phyloP scores from a whole-genome alignment of 1,140 invertebrate species.

The Ericerus pela region DNA sequence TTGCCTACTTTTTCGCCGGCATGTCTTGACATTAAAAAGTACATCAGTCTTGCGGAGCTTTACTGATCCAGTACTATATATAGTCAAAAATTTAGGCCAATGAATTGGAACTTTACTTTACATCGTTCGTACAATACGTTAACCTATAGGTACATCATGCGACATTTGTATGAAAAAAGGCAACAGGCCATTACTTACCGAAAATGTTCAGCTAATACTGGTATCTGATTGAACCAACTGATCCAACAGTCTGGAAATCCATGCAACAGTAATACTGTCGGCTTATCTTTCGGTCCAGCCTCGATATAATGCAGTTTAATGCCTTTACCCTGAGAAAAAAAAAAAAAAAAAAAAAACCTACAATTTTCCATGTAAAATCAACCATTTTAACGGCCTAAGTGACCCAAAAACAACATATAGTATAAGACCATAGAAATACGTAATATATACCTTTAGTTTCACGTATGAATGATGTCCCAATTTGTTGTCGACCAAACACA shows the following conservation, averaged over 20 bases:
- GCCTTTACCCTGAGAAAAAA: slow-evolving; percentile 35
- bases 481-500: slow-evolving; percentile 39
- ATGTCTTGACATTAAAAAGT: no score
- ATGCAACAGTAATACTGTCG: slow-evolving; percentile 50
- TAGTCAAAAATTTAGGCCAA: no score
- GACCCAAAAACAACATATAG: slow-evolving; percentile 12
- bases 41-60: no score
- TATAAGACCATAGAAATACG: background rate
- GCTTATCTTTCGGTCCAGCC: slow-evolving; percentile 39
- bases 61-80: no score
- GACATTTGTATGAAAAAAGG: background rate
- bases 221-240: slow-evolving; percentile 49
- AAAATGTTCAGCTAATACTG: slow-evolving; percentile 36
- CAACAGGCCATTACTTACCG: slow-evolving; percentile 28
- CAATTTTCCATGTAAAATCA: no score
- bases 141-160: background rate
- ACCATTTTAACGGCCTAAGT: no score
- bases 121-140: background rate
- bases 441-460: slow-evolving; percentile 41
- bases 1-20: no score
- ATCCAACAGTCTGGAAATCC: slow-evolving; percentile 67
- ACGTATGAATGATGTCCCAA: slow-evolving; percentile 46
- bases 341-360: no score
- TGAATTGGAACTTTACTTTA: background rate
- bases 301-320: slow-evolving; percentile 64